These are phyloP conservation scores for Mobula hypostoma DNA, from an alignment of 2,113 vertebrate genomes.

Conservation along the genomic window DNA sequence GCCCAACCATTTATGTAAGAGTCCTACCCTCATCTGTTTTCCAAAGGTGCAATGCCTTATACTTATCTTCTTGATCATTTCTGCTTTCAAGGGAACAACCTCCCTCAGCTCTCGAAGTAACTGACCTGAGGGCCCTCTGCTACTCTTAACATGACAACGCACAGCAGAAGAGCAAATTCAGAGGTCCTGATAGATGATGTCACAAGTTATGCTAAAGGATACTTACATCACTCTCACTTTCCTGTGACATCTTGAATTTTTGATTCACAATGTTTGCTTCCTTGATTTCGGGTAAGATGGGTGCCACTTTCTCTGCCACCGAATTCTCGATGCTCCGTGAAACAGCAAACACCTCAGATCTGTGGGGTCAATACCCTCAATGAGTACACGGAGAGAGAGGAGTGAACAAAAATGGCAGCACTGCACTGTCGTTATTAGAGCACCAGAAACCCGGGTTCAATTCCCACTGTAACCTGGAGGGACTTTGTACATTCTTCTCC, in stretches of 20 bases:
- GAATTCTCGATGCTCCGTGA: constrained; percentile 51
- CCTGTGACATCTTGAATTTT: constrained; percentile 44
- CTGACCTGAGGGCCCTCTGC: neutral
- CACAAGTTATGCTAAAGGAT: neutral
- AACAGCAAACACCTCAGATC: constrained; percentile 50
- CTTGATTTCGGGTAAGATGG: constrained; percentile 47
- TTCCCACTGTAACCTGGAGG: too few species aligned
- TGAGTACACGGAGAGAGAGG: neutral
- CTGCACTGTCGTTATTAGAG: too few species aligned
- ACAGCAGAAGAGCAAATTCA: neutral
- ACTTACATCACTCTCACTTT: neutral
- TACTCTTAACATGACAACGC: neutral
- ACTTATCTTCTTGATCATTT: too few species aligned
- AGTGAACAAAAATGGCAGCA: too few species aligned
- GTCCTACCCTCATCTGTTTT: too few species aligned
- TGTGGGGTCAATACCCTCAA: constrained; percentile 39
- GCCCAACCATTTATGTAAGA: too few species aligned
- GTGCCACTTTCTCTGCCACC: constrained; percentile 47
- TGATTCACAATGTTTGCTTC: constrained; percentile 47
- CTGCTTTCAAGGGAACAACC: too few species aligned
- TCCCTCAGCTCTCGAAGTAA: too few species aligned
- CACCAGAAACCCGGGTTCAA: too few species aligned
- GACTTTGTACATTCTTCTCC: too few species aligned
- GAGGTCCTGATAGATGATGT: neutral
- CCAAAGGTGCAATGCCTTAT: too few species aligned